Conservation (phyloP, 2,888 invertebrate genomes). For the Ornithoptera alexandrae region DNA sequence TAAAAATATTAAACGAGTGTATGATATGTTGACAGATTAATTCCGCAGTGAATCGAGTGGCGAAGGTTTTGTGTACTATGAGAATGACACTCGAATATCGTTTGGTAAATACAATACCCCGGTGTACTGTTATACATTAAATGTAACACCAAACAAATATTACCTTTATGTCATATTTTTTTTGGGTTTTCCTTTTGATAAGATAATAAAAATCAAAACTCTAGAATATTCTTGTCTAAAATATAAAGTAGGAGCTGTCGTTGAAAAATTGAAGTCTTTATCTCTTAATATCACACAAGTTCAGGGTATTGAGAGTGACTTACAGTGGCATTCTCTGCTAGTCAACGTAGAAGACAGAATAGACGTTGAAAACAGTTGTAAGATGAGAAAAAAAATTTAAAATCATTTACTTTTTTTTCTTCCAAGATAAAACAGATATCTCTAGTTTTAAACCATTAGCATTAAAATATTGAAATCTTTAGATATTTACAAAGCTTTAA, state of each 20-base stretch:
- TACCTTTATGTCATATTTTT: not conserved
- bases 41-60: not conserved
- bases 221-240: not conserved
- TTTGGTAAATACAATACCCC: not conserved
- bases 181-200: not conserved
- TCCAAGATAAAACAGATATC: too few relatives aligned
- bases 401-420: too few relatives aligned
- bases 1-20: not conserved
- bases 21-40: conserved; percentile 10
- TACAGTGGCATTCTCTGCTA: too few relatives aligned
- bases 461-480: too few relatives aligned
- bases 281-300: too few relatives aligned
- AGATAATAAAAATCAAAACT: not conserved
- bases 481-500: too few relatives aligned
- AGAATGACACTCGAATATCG: not conserved
- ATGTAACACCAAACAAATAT: not conserved
- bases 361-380: too few relatives aligned
- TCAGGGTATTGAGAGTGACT: too few relatives aligned
- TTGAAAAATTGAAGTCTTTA: not conserved
- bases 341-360: too few relatives aligned
- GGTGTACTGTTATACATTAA: not conserved
- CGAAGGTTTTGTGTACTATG: not conserved
- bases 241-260: not conserved
- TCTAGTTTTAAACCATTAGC: too few relatives aligned
- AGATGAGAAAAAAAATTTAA: too few relatives aligned